phyloP scores from a whole-genome alignment of 1,140 invertebrate genomes.

The Berghia stephanieae region DNA sequence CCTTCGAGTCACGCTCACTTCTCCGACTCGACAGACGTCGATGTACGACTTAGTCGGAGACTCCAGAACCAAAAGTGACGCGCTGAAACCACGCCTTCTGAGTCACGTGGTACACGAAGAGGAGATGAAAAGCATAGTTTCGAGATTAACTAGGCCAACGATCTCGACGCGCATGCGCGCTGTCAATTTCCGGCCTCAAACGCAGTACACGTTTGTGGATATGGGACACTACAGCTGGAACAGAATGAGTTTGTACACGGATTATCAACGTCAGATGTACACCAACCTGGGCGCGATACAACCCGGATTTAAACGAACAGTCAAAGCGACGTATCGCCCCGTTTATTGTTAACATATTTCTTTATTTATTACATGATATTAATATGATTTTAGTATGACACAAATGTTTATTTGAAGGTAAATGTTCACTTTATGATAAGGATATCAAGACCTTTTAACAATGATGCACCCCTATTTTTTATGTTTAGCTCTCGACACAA shows the following conservation, averaged over 20 bases:
- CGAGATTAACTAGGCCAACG: slow-evolving; percentile 20
- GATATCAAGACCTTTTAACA: too few species aligned
- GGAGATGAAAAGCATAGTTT: slow-evolving; percentile 29
- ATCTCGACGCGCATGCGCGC: slow-evolving; percentile 14
- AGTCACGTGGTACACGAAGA: slow-evolving; percentile 12
- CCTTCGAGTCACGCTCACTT: slow-evolving; percentile 7
- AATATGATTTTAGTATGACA: too few species aligned
- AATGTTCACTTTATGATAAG: too few species aligned
- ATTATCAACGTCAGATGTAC: slow-evolving; percentile 25
- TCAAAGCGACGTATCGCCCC: not conserved
- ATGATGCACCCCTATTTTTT: too few species aligned
- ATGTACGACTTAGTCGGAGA: slow-evolving; percentile 26
- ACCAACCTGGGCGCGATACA: not conserved
- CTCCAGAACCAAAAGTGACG: slow-evolving; percentile 1
- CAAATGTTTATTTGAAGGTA: too few species aligned
- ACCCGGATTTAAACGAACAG: slow-evolving; percentile 14
- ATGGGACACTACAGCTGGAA: slow-evolving; percentile 28
- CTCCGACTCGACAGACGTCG: slow-evolving; percentile 6
- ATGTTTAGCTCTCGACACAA: too few species aligned
- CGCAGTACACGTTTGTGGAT: slow-evolving; percentile 27
- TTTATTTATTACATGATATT: too few species aligned
- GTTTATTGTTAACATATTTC: too few species aligned
- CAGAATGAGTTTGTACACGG: slow-evolving; percentile 28
- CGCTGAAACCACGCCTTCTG: slow-evolving; percentile 19
- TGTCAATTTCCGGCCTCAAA: not conserved